Evolutionary conservation across 1,140 invertebrate genomes (phyloP).

Genomic region (Daktulosphaira vitifoliae): DNA sequence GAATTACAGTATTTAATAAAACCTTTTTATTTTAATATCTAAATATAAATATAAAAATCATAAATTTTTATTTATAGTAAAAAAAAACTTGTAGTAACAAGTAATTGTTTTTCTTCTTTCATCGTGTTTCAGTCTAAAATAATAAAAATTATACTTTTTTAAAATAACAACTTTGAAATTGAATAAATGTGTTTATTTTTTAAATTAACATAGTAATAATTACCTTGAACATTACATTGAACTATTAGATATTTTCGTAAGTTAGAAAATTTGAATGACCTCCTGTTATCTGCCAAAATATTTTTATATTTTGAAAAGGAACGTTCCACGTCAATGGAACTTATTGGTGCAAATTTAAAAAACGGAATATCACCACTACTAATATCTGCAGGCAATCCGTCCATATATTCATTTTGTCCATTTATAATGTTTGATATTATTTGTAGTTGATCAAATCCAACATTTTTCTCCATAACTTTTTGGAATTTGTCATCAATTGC

Average conservation of each 20-base stretch:
- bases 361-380: not conserved
- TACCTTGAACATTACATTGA: not conserved
- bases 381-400: not conserved
- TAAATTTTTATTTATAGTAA: too few relatives aligned
- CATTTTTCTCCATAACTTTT: not conserved
- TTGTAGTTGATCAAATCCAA: not conserved
- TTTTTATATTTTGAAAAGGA: constrained; percentile 6
- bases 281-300: not conserved
- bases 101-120: too few relatives aligned
- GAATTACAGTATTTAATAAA: too few relatives aligned
- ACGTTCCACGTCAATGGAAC: not conserved
- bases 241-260: not conserved
- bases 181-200: too few relatives aligned
- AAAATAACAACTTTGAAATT: too few relatives aligned
- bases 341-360: not conserved
- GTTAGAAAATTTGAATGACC: not conserved
- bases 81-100: too few relatives aligned
- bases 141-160: too few relatives aligned
- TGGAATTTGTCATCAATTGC: not conserved
- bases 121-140: too few relatives aligned
- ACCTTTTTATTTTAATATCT: too few relatives aligned
- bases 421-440: not conserved
- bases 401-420: not conserved
- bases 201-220: not conserved
- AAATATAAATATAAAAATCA: too few relatives aligned